phyloP scores from a whole-genome alignment of 2,797 vertebrate genomes.

The Heterohyrax brucei region DNA sequence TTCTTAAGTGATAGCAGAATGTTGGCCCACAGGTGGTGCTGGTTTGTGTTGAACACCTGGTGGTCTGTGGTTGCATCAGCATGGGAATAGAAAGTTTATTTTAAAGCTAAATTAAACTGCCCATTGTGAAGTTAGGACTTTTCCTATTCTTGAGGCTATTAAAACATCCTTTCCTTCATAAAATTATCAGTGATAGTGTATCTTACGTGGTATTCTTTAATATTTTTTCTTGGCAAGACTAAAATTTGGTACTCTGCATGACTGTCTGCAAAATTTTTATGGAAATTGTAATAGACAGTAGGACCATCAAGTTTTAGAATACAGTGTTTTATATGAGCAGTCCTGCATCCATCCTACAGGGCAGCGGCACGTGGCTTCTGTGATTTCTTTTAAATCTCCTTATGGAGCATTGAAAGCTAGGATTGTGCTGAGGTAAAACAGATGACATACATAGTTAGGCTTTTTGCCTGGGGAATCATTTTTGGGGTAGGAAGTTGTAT shows the following conservation, averaged over 20 bases:
- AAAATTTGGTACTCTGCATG: slow-evolving; percentile 28
- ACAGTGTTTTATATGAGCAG: neutral
- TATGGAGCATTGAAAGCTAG: neutral
- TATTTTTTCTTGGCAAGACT: slow-evolving; percentile 2
- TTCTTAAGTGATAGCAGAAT: neutral
- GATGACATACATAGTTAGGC: neutral
- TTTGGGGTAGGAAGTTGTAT: slow-evolving; percentile 50
- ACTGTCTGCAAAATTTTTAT: slow-evolving; percentile 41
- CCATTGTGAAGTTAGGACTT: slow-evolving; percentile 49
- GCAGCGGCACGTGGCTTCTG: neutral
- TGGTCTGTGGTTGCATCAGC: neutral
- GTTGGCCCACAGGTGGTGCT: neutral
- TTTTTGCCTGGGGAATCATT: neutral
- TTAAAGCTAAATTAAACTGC: slow-evolving; percentile 59
- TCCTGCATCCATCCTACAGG: neutral
- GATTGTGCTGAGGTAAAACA: neutral
- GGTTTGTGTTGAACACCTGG: neutral
- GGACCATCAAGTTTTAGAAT: neutral
- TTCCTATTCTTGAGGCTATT: slow-evolving; percentile 41
- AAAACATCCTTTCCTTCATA: slow-evolving; percentile 69
- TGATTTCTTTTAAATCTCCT: slow-evolving; percentile 30
- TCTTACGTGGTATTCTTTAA: slow-evolving; percentile 25
- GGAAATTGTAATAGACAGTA: neutral
- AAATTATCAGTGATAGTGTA: slow-evolving; percentile 55
- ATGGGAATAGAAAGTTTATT: slow-evolving; percentile 1